These are phyloP conservation scores for Corythoichthys haematopterus DNA, from an alignment of 2,113 vertebrate species.

Conservation along the genomic window DNA sequence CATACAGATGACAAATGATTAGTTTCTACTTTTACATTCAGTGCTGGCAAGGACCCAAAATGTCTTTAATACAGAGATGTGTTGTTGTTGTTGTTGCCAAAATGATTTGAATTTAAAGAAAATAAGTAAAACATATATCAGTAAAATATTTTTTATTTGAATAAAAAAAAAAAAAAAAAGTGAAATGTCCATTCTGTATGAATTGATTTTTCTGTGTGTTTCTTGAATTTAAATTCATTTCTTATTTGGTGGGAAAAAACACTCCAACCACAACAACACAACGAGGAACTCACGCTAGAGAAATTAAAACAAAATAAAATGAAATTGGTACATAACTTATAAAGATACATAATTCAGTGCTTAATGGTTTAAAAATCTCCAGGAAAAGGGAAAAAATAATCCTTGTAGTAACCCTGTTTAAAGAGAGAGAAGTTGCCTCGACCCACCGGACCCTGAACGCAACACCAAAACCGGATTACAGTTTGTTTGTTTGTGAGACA, in stretches of 20 bases:
- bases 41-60: constrained; percentile 25
- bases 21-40: constrained; percentile 57
- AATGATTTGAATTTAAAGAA: neutral
- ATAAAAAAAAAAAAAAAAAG: neutral
- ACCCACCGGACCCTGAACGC: constrained; percentile 62
- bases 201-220: neutral
- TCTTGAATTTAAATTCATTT: neutral
- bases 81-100: neutral
- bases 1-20: constrained; percentile 24
- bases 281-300: constrained; percentile 41
- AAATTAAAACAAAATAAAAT: neutral
- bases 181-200: neutral
- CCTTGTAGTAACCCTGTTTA: constrained; percentile 61
- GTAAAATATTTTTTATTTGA: neutral
- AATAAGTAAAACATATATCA: neutral
- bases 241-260: neutral
- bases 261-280: neutral
- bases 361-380: constrained; percentile 48
- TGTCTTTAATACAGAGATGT: neutral
- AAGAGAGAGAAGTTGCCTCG: constrained; percentile 34
- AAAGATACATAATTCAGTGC: constrained; percentile 16
- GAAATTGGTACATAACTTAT: constrained; percentile 18
- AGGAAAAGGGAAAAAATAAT: neutral
- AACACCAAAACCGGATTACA: constrained; percentile 40
- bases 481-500: constrained; percentile 55